Evolutionary conservation across 1,140 invertebrate species (phyloP).

Genomic region (Zaprionus capensis): DNA sequence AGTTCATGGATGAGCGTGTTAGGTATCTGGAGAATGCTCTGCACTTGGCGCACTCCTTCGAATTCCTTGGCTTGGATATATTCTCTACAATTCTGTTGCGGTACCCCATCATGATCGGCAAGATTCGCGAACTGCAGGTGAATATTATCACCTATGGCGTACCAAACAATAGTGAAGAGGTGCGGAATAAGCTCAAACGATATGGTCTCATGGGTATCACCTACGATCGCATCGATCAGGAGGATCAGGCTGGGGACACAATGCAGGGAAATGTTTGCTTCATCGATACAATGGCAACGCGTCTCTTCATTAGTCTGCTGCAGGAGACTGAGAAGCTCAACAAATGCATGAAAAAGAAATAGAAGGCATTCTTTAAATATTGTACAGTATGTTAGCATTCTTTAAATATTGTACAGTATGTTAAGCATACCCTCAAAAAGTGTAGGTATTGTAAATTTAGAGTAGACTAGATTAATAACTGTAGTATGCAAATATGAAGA

Average conservation of each 20-base stretch:
- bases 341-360: slow-evolving; percentile 32
- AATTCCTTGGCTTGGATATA: slow-evolving; percentile 93
- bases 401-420: too few relatives aligned
- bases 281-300: slow-evolving; percentile 46
- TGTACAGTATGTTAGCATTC: neutral
- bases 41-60: slow-evolving; percentile 89
- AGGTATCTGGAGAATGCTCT: slow-evolving; percentile 90
- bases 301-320: slow-evolving; percentile 13
- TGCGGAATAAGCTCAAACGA: slow-evolving; percentile 16
- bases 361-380: neutral
- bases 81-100: slow-evolving; percentile 94
- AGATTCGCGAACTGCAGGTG: slow-evolving; percentile 28
- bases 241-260: slow-evolving; percentile 44
- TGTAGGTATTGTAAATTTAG: too few relatives aligned
- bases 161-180: neutral
- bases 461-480: too few relatives aligned
- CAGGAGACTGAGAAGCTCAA: slow-evolving; percentile 33
- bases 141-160: slow-evolving; percentile 32
- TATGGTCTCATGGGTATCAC: slow-evolving; percentile 48
- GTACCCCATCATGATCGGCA: slow-evolving; percentile 87
- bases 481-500: too few relatives aligned
- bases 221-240: slow-evolving; percentile 62
- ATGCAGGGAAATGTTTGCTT: slow-evolving; percentile 42
- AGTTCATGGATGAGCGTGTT: slow-evolving; percentile 92
- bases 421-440: too few relatives aligned